Percentiles rank a stretch among this genome's conserved stretches.
phyloP scores from a whole-genome alignment of 2,113 vertebrate species.

The Bubo bubo region DNA sequence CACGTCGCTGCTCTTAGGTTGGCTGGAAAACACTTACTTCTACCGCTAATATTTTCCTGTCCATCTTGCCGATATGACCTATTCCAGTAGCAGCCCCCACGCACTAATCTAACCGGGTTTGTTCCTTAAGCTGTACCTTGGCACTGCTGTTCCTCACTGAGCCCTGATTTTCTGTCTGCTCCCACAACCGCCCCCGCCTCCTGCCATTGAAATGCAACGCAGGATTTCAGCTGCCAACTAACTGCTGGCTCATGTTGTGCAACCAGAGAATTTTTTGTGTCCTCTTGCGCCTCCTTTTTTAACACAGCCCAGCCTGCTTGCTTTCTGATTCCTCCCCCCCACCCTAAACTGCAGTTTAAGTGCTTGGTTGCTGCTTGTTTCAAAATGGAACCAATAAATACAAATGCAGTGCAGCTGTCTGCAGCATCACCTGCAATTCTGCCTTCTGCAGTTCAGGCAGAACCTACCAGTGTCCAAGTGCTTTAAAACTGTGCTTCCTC shows the following conservation, averaged over 20 bases:
- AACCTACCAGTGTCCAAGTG: neutral
- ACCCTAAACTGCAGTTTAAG: neutral
- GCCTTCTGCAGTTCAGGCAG: neutral
- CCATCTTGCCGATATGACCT: neutral
- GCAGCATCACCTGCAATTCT: neutral
- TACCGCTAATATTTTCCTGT: neutral
- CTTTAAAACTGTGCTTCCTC: neutral
- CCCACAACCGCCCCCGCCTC: neutral
- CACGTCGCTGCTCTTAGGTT: neutral
- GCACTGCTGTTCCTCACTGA: neutral
- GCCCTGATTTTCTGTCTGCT: neutral
- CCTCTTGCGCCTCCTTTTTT: neutral
- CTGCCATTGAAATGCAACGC: neutral
- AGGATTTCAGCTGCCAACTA: neutral
- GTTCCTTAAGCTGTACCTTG: neutral
- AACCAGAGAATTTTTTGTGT: neutral
- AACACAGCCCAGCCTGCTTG: neutral
- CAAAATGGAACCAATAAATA: neutral
- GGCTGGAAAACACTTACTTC: neutral
- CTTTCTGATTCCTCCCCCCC: neutral
- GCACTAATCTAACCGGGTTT: accelerated
- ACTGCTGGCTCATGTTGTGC: neutral
- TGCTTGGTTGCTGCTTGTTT: neutral
- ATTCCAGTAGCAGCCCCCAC: neutral
- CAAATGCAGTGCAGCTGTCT: neutral